Conservation (phyloP, 2,888 invertebrate genomes). For the Pristionchus arcanus region DNA sequence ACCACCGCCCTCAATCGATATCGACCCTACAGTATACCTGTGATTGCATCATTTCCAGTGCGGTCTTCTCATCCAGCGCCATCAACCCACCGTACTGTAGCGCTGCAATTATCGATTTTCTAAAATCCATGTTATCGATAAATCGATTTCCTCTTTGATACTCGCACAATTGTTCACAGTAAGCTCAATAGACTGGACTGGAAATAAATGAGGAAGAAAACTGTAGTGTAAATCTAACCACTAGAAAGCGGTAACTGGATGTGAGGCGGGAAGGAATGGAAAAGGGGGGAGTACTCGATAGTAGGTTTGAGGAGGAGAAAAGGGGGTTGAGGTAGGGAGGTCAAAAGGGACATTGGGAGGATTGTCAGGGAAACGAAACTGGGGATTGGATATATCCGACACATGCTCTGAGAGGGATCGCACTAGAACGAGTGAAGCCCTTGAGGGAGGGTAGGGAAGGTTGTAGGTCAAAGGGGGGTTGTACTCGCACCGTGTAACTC, state of each 20-base stretch:
- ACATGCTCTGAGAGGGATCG: constrained; percentile 52
- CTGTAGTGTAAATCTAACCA: background rate
- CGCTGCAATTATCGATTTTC: constrained; percentile 42
- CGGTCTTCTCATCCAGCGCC: constrained; percentile 46
- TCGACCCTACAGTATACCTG: background rate
- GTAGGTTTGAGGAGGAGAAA: constrained; percentile 27
- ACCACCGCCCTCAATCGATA: background rate
- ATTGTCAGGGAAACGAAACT: constrained; percentile 53
- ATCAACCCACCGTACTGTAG: constrained; percentile 51
- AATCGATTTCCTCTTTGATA: background rate
- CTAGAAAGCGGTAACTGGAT: constrained; percentile 15
- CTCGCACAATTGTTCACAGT: constrained; percentile 35
- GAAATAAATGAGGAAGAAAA: background rate
- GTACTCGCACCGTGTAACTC: constrained; percentile 53
- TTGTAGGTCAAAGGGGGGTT: background rate
- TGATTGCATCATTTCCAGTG: constrained; percentile 54
- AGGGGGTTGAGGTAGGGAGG: constrained; percentile 35
- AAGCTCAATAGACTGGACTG: constrained; percentile 32
- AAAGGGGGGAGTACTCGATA: constrained; percentile 12
- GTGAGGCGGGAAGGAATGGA: constrained; percentile 2
- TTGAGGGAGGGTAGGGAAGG: constrained; percentile 50
- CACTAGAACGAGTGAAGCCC: constrained; percentile 52
- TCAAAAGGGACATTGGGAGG: constrained; percentile 55
- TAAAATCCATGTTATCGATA: background rate
- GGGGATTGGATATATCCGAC: constrained; percentile 18